Base-by-base conservation (phyloP, 2,797 vertebrate species). In the Setipinna tenuifilis region DNA sequence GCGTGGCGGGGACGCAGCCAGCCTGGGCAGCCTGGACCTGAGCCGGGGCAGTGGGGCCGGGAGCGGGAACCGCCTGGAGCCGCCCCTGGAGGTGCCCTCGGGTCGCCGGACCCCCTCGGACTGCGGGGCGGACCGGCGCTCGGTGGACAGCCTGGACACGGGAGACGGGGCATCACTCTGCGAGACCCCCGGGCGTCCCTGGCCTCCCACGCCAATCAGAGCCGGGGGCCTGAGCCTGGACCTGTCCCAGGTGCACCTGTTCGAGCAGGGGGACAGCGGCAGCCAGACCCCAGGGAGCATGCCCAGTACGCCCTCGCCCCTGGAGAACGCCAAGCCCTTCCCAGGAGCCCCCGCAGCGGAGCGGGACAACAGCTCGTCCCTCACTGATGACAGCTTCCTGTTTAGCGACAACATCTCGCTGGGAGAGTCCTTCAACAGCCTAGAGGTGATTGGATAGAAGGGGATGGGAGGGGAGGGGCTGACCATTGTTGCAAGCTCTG, bases 261-360 rank as follows among this genome's bases (percentile, higher is more conserved):
- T 95, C 0, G 97, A 98, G 83, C 88, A 94, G 54, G 93, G 91
- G 41, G 97, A 98, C 19, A 92, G 88, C 54, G 96, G 95, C 83
- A 97, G 94, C 92, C 98, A 96, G 85, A 96, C 97, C 7, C 96
- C 96, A 0, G 98, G 97, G 0, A 99, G 98, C 90, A 90, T 95
- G 90, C 94, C 97, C 86, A 99, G 98, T 91, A 99, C 98, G 0
- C 98, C 98, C 0, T 99, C 98, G 0, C 98, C 98, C 0, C 6
- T 97, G 80, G 98, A 99, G 83, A 94, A 90, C 6, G 89, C 94
- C 0, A 99, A 97, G 75, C 94, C 95, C 0, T 99, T 99, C 89
- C 96, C 94, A 0, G 93, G 95, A 0, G 80, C 44, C 75, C 90
- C 93, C 0, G 90, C 25, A 25, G 14, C 16, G 31, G 96, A 97